phyloP scores from a whole-genome alignment of 2,797 vertebrate genomes.

The Garrulus glandarius region DNA sequence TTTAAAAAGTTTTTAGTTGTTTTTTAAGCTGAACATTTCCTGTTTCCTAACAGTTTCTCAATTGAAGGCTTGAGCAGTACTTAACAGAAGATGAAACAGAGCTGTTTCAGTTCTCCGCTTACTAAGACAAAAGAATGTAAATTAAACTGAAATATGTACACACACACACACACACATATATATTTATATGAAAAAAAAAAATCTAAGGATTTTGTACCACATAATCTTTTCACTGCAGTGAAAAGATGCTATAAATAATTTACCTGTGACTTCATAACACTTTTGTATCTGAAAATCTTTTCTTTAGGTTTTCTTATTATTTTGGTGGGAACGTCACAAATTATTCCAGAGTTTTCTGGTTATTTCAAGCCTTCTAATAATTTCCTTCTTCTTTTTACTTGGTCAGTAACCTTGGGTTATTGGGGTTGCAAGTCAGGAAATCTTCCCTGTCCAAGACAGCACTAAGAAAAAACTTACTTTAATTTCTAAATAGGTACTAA shows the following conservation, averaged over 20 bases:
- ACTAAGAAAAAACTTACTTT: not conserved
- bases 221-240: not conserved
- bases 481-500: not conserved
- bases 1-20: not conserved
- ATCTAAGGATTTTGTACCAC: not conserved
- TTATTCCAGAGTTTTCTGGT: not conserved
- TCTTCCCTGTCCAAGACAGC: not conserved
- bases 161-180: not conserved
- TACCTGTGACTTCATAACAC: not conserved
- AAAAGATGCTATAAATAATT: not conserved
- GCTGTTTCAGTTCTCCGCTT: not conserved
- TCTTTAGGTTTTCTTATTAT: not conserved
- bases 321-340: not conserved
- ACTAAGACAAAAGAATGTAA: not conserved
- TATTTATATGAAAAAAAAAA: not conserved
- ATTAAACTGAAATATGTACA: not conserved
- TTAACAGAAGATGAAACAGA: not conserved
- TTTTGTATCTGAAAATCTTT: not conserved
- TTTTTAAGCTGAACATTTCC: not conserved
- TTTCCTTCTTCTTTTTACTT: not conserved
- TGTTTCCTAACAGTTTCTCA: not conserved
- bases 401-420: not conserved
- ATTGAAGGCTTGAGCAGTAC: not conserved
- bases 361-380: not conserved
- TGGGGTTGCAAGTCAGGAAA: not conserved